Evolutionary conservation across 2,888 invertebrate species (phyloP), one percentile per base, ranked within the genome.

Genomic region (Amphipyra berbera): DNA sequence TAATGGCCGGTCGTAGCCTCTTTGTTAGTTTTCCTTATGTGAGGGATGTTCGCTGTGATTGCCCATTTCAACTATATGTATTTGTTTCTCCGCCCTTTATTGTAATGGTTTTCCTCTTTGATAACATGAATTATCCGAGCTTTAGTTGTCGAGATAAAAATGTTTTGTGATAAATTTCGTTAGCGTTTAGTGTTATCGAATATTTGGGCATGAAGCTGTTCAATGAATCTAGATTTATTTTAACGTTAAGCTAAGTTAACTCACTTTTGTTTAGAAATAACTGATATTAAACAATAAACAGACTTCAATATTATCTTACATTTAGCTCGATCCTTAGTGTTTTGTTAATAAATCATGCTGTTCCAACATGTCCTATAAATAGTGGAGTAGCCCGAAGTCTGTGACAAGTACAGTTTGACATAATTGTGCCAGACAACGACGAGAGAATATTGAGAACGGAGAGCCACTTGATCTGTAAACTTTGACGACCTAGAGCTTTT

Each of bases 11-110:
- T 55, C 61, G 58, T 67, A 46, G 38, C 52, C 54, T 76, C 61
- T 73, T 53, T 66, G 74, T 73, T 70, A 77, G 74, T 73, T 79
- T 78, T 73, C 64, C 77, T 79, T 61, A 66, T 64, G 58, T 61
- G 66, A 60, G 68, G 62, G 79, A 79, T 69, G 69, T 79, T 61
- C 52, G 59, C 55, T 68, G 68, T 60, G 73, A 73, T 72, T 68
- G 69, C 47, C 63, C 48, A 60, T 70, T 66, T 55, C 57, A 44
- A 56, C 66, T 61, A 55, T 64, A 21, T 21, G 21, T 21, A 62
- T 78, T 58, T 61, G 35, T 60, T 78, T 61, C 41, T 38, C 9
- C 54, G 41, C 59, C 59, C 40, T 73, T 73, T 61, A 66, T 73
- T 67, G 67, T 76, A 65, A 73, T 69, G 48, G 55, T 58, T 77